Evolutionary conservation across 2,888 invertebrate genomes (phyloP).

Genomic region (Drosophila picticornis): DNA sequence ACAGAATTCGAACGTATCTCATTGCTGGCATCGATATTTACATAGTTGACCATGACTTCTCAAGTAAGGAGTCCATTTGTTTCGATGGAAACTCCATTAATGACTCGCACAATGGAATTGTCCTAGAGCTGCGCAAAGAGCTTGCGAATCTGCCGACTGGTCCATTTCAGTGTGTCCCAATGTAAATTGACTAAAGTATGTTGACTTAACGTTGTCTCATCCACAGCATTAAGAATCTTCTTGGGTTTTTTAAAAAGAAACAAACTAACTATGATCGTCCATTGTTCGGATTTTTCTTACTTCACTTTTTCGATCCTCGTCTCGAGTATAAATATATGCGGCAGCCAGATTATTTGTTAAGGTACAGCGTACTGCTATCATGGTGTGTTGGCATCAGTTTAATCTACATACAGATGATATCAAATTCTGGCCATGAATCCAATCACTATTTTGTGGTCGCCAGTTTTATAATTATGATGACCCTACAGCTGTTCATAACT

Average conservation of each 20-base stretch:
- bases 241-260: background rate
- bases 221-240: background rate
- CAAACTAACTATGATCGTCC: background rate
- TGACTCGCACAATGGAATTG: constrained; percentile 27
- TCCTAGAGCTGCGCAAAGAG: constrained; percentile 91
- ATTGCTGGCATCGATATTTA: constrained; percentile 85
- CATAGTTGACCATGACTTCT: background rate
- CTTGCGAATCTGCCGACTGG: constrained; percentile 93
- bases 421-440: rapidly evolving
- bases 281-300: constrained; percentile 84
- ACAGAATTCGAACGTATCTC: constrained; percentile 92
- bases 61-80: background rate
- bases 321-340: constrained; percentile 90
- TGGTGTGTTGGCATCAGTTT: constrained; percentile 87
- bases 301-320: constrained; percentile 88
- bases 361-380: constrained; percentile 90
- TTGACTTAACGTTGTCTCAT: background rate
- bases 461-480: constrained; percentile 67
- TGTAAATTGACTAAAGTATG: background rate
- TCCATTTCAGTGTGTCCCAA: constrained; percentile 88
- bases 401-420: constrained; percentile 86
- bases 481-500: constrained; percentile 88
- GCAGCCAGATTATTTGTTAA: constrained; percentile 93
- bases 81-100: rapidly evolving
- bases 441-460: background rate